These are phyloP conservation scores for Ophraella communa DNA, from an alignment of 2,888 invertebrate genomes.

Conservation along the genomic window DNA sequence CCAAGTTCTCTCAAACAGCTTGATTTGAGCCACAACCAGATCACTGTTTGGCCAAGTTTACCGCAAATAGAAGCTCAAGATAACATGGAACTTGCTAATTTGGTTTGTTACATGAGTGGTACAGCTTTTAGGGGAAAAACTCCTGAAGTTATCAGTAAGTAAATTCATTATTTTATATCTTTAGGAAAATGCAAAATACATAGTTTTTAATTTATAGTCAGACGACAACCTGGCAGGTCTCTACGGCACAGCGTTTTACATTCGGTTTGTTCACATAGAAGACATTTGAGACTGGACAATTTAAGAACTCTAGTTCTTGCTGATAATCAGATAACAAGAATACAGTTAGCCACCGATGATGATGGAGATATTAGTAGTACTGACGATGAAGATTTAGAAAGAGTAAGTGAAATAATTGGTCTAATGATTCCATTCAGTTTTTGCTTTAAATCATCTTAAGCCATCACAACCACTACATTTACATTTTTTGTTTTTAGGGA, in stretches of 20 bases:
- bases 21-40: conserved; percentile 91
- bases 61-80: conserved; percentile 71
- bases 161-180: too few relatives aligned
- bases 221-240: conserved; percentile 66
- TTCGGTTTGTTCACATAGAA: conserved; percentile 84
- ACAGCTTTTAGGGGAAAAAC: conserved; percentile 51
- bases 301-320: conserved; percentile 84
- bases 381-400: conserved; percentile 68
- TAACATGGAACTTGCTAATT: conserved; percentile 70
- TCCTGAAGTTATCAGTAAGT: conserved; percentile 54
- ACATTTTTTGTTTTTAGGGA: conserved; percentile 49
- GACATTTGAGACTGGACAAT: conserved; percentile 82
- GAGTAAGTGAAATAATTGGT: too few relatives aligned
- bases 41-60: conserved; percentile 87
- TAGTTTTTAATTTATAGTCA: conserved; percentile 45
- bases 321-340: conserved; percentile 82
- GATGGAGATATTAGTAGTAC: conserved; percentile 70
- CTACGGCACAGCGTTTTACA: conserved; percentile 76
- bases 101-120: conserved; percentile 68
- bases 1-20: conserved; percentile 89
- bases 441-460: too few relatives aligned
- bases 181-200: too few relatives aligned
- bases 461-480: too few relatives aligned
- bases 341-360: conserved; percentile 82
- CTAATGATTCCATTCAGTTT: too few relatives aligned